phyloP scores from a whole-genome alignment of 1,140 invertebrate species.

The Delia radicum region DNA sequence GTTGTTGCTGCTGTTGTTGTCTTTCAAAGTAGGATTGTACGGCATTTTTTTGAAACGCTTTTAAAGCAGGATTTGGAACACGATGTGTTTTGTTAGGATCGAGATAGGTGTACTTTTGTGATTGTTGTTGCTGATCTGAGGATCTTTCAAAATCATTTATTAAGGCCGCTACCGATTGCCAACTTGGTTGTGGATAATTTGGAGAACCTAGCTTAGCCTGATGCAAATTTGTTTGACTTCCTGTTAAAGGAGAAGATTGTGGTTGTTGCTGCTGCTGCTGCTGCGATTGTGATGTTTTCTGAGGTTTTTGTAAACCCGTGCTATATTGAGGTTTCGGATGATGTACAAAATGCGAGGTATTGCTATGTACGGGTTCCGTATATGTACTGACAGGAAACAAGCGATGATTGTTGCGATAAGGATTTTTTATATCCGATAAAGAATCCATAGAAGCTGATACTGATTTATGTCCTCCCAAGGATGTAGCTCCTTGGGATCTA shows the following conservation, averaged over 20 bases:
- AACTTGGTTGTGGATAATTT: conserved; percentile 46
- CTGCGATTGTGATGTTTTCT: not conserved
- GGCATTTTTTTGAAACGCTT: conserved; percentile 85
- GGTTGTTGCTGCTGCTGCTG: not conserved
- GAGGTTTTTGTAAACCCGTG: conserved; percentile 44
- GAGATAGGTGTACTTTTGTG: conserved; percentile 66
- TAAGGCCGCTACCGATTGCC: conserved; percentile 71
- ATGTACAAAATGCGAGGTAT: conserved; percentile 53
- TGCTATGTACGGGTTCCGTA: conserved; percentile 58
- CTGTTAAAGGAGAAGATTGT: not conserved
- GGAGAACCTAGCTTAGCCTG: conserved; percentile 31
- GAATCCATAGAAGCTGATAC: conserved; percentile 12
- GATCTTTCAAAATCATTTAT: conserved; percentile 71
- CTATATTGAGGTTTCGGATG: conserved; percentile 53
- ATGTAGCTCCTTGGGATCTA: not conserved
- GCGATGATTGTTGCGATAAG: conserved; percentile 55
- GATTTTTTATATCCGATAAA: conserved; percentile 26
- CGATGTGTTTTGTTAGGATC: conserved; percentile 76
- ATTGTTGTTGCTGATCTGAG: conserved; percentile 30
- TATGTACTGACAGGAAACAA: conserved; percentile 65
- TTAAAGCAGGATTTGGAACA: conserved; percentile 75
- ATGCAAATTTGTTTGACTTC: not conserved
- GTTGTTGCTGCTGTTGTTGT: conserved; percentile 59
- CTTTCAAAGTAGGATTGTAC: conserved; percentile 82
- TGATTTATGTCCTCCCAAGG: conserved; percentile 3